Conservation (phyloP, 1,140 invertebrate species). For the Eupeodes corollae region DNA sequence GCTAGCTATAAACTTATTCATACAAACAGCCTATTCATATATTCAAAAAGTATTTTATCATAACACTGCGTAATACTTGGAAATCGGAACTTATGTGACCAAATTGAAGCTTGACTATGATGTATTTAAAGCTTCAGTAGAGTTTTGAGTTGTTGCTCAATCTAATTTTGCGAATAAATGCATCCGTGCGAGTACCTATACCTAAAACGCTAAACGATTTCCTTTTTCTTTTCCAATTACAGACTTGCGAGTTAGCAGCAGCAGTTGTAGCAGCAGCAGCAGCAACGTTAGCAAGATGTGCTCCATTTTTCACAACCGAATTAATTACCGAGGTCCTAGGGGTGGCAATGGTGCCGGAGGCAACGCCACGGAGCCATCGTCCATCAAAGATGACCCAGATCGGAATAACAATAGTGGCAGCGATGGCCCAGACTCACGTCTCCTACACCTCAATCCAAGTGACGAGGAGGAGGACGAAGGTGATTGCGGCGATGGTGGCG, state of each 20-base stretch:
- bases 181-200: too few relatives aligned
- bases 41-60: too few relatives aligned
- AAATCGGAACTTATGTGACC: too few relatives aligned
- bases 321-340: conserved; percentile 29
- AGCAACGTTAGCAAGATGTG: conserved; percentile 16
- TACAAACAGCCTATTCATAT: too few relatives aligned
- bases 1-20: too few relatives aligned
- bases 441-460: neutral
- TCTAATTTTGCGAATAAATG: neutral
- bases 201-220: neutral
- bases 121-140: too few relatives aligned
- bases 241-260: neutral
- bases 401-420: conserved; percentile 28
- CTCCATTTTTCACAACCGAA: conserved; percentile 36
- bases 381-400: conserved; percentile 26
- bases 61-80: too few relatives aligned
- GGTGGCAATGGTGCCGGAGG: conserved; percentile 12
- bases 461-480: neutral
- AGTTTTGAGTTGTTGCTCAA: too few relatives aligned
- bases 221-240: neutral
- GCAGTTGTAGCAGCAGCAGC: neutral
- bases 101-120: too few relatives aligned
- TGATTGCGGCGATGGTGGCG: conserved; percentile 4
- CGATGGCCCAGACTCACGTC: neutral
- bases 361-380: conserved; percentile 4